Evolutionary conservation across 2,113 vertebrate genomes (phyloP).

Genomic region (Camelus bactrianus): DNA sequence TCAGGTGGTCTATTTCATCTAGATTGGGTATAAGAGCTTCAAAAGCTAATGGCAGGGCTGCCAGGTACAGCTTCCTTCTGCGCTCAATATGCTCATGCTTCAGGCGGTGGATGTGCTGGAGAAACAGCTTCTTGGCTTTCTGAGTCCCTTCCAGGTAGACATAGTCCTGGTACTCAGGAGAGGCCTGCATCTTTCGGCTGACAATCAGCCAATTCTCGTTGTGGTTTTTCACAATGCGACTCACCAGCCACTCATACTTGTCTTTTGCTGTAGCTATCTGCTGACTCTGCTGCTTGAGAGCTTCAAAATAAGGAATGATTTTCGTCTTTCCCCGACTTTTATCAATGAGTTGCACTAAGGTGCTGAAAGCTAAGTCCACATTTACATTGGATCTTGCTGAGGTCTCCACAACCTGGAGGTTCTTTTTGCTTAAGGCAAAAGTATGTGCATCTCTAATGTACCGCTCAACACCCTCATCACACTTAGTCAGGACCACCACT

Average conservation of each 20-base stretch:
- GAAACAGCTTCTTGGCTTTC: constrained; percentile 97
- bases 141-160: constrained; percentile 96
- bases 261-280: constrained; percentile 98
- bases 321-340: constrained; percentile 95
- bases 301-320: constrained; percentile 98
- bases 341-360: constrained; percentile 96
- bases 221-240: constrained; percentile 94
- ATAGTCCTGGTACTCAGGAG: constrained; percentile 94
- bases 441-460: constrained; percentile 97
- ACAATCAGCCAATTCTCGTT: constrained; percentile 93
- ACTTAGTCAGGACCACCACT: constrained; percentile 96
- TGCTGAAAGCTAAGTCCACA: constrained; percentile 96
- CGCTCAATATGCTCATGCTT: constrained; percentile 97
- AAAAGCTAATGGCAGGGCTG: constrained; percentile 92
- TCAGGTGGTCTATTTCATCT: constrained; percentile 95
- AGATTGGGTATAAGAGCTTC: constrained; percentile 92
- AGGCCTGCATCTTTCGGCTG: constrained; percentile 92
- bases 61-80: constrained; percentile 91
- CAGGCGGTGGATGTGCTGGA: constrained; percentile 95
- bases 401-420: constrained; percentile 98
- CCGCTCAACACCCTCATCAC: constrained; percentile 98
- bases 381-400: constrained; percentile 98
- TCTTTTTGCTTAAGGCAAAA: constrained; percentile 97
- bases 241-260: constrained; percentile 96
- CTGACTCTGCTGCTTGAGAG: constrained; percentile 98